phyloP scores from a whole-genome alignment of 1,140 invertebrate genomes.

The Asobara japonica region DNA sequence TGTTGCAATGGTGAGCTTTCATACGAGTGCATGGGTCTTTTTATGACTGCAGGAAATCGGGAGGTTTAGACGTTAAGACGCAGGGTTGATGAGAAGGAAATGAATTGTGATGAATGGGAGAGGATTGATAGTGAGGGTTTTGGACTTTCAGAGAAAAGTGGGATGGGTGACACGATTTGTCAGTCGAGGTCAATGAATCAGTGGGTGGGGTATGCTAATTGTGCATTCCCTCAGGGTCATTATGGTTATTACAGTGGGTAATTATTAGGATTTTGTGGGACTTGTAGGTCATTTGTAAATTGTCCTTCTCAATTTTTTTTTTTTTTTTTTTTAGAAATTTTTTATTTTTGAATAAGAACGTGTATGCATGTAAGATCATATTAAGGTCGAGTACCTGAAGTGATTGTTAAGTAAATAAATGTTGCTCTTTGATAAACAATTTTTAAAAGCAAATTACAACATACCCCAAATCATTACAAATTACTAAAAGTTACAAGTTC shows the following conservation, averaged over 20 bases:
- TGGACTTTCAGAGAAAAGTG: neutral
- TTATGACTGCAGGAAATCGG: neutral
- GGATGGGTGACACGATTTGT: slow-evolving; percentile 16
- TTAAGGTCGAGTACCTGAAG: no score
- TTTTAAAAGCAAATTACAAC: no score
- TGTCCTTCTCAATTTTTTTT: neutral
- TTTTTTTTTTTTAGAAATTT: neutral
- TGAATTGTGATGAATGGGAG: neutral
- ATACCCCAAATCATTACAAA: no score
- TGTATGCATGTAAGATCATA: no score
- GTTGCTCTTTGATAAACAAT: no score
- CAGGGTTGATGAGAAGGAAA: neutral
- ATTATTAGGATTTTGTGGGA: neutral
- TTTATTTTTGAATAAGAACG: no score
- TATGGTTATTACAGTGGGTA: neutral
- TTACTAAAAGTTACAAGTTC: no score
- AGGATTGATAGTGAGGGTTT: neutral
- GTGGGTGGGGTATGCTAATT: neutral
- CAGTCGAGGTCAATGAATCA: slow-evolving; percentile 12
- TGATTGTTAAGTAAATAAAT: no score
- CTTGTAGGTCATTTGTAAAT: neutral
- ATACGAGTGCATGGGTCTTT: neutral
- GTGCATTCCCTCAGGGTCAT: neutral
- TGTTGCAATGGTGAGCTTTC: neutral
- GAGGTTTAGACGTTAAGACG: neutral